Evolutionary conservation across 2,113 vertebrate species (phyloP).

Genomic region (Marmota flaviventris): DNA sequence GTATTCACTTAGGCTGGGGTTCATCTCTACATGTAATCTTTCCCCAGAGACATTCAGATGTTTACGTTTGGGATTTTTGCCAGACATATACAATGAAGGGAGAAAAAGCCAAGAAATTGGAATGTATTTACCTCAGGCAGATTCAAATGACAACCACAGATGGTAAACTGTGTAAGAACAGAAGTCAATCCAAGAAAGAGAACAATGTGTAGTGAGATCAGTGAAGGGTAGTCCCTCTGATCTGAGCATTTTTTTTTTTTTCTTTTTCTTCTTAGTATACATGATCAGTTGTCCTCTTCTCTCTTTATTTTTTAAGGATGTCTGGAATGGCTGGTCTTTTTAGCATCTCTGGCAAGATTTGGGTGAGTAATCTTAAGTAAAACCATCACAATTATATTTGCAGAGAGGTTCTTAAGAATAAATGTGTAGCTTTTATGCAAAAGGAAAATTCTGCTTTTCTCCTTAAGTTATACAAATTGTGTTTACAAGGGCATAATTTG

Average conservation of each 20-base stretch:
- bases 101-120: background rate
- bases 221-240: background rate
- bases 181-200: background rate
- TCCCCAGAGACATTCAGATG: background rate
- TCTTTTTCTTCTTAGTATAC: background rate
- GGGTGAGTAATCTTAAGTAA: slow-evolving; percentile 87
- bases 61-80: background rate
- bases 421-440: background rate
- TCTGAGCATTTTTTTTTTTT: background rate
- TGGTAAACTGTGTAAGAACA: background rate
- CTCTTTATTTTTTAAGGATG: slow-evolving; percentile 88
- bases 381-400: slow-evolving; percentile 3
- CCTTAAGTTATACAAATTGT: slow-evolving; percentile 24
- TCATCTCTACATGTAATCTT: background rate
- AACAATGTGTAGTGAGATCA: background rate
- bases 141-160: background rate
- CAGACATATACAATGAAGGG: background rate
- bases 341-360: slow-evolving; percentile 92
- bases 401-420: slow-evolving; percentile 49
- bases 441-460: slow-evolving; percentile 48
- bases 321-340: slow-evolving; percentile 94
- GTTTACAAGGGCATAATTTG: background rate
- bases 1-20: background rate
- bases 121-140: background rate
- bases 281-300: background rate